Base-by-base conservation (phyloP, 2,797 vertebrate genomes). In the Cirrhinus mrigala region DNA sequence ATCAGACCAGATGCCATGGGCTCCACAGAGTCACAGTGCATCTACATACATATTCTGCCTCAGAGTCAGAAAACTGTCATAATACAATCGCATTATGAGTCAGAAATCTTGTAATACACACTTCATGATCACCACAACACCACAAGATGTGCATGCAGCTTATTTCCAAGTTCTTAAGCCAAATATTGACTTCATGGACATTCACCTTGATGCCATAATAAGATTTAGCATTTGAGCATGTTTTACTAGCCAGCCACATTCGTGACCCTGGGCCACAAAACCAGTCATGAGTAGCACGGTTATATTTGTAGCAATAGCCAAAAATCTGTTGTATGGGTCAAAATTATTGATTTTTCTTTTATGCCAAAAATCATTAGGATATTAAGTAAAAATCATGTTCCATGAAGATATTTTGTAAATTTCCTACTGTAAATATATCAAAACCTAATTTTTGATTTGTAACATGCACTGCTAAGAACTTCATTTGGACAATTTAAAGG, bases 1-100 rank as follows among this genome's bases (percentile, higher is more conserved):
- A 87, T 83, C 83, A 79, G 80, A 76, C 68, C 69, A 84, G 85
- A 80, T 79, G 87, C 73, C 75, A 20, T 48, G 33, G 74, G 83
- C 83, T 60, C 22, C 33, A 68, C 40, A 74, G 40, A 78, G 71
- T 80, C 69, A 80, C 85, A 82, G 71, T 75, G 50, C 81, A 79
- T 29, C 15, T 20, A 64, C 29, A 81, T 66, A 82, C 79, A 83
- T 69, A 46, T 60, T 71, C 40, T 62, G 46, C 69, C 29, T 48
- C 52, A 44, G 52, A 82, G 68, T 69, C n/a, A 66, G 27, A 27
- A 79, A 71, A 81, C 70, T 52, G 10, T 33, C 74, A 37, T 52
- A 71, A 84, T 58, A 46, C 37, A 71, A 60, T 50, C 20, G 22
- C 22, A 84, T 44, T 44, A 60, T 58, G n/a, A 58, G 80, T 58